Evolutionary conservation across 1,140 invertebrate genomes (phyloP), one percentile per base, ranked within the genome.

Genomic region (Agrilus planipennis): DNA sequence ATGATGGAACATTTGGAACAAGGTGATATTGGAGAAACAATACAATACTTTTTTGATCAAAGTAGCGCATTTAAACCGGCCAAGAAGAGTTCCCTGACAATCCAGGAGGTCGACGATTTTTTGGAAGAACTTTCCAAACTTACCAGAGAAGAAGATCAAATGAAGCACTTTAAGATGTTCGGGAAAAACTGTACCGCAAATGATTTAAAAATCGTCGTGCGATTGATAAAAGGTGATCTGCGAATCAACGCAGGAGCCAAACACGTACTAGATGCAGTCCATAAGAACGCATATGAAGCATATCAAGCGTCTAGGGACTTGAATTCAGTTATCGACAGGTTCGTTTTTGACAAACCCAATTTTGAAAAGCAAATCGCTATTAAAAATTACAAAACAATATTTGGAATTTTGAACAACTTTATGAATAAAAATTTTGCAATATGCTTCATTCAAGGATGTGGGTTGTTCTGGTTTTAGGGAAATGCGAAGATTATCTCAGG

Each of bases 211-310:
- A 88, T 82, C 70, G 67, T 93, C 6, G 78, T 94, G 7, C 68
- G 90, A 11, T 62, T 94, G 22, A 83, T 94, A 5, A 92, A 91
- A 65, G 84, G 87, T 53, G 91, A 95, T 64, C 66, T 95, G 29
- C 68, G 87, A 49, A 94, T 94, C 39, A 91, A 91, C 60, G 82
- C 89, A 23, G 89, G 90, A 4, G 80, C 89, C 2, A 90, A 93
- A 63, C 88, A 90, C 55, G 84, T 94, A 68, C 77, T 79, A 65
- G 83, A 85, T 52, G 89, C 77, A 3, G 69, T 95, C 25, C 82
- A 92, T 62, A 69, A 77, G 2, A 77, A 89, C 57, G 89, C 89
- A 0, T 94, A 94, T 62, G 71, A 72, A 50, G 81, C 84, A 0
- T 94, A 89, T 62, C 87, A 93, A 65, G 75, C 82, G 0, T 89